Conservation (phyloP, 2,113 vertebrate genomes). For the Synchiropus splendidus region DNA sequence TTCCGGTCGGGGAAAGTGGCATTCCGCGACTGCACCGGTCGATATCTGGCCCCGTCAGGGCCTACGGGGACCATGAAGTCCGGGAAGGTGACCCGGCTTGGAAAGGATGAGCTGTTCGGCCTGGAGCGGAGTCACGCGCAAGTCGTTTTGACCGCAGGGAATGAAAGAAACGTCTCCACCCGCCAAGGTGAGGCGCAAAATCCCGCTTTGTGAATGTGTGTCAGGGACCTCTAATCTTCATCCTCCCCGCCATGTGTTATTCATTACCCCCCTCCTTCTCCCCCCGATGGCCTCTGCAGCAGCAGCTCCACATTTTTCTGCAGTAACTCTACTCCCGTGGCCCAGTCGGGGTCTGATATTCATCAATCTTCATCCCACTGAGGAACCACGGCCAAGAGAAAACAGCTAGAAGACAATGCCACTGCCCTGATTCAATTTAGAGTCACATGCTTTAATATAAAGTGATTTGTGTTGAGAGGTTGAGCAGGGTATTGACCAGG, state of each 20-base stretch:
- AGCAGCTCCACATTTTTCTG: slow-evolving; percentile 19
- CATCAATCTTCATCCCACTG: not conserved
- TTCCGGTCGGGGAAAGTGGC: slow-evolving; percentile 89
- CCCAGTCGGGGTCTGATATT: slow-evolving; percentile 2
- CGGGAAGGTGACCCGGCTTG: slow-evolving; percentile 75
- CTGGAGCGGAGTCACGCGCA: slow-evolving; percentile 92
- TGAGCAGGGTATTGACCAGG: too few relatives aligned
- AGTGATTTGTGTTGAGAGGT: too few relatives aligned
- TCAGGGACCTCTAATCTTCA: slow-evolving; percentile 5
- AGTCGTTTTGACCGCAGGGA: slow-evolving; percentile 83
- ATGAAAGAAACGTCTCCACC: slow-evolving; percentile 88
- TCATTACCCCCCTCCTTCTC: slow-evolving; percentile 28
- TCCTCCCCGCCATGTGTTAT: slow-evolving; percentile 46
- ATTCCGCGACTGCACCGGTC: slow-evolving; percentile 81
- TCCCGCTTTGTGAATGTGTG: not conserved
- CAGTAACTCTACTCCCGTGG: slow-evolving; percentile 51
- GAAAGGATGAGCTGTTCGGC: slow-evolving; percentile 92
- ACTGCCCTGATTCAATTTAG: too few relatives aligned
- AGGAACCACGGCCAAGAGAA: not conserved
- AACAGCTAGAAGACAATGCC: not conserved
- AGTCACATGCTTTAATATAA: too few relatives aligned
- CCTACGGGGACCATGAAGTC: slow-evolving; percentile 86
- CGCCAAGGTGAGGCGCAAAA: slow-evolving; percentile 76
- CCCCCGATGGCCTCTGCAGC: not conserved
- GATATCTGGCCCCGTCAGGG: slow-evolving; percentile 83